Percentiles rank a stretch among this genome's conserved stretches.
Evolutionary conservation across 2,797 vertebrate genomes (phyloP).

Genomic region (Sardinella longiceps): DNA sequence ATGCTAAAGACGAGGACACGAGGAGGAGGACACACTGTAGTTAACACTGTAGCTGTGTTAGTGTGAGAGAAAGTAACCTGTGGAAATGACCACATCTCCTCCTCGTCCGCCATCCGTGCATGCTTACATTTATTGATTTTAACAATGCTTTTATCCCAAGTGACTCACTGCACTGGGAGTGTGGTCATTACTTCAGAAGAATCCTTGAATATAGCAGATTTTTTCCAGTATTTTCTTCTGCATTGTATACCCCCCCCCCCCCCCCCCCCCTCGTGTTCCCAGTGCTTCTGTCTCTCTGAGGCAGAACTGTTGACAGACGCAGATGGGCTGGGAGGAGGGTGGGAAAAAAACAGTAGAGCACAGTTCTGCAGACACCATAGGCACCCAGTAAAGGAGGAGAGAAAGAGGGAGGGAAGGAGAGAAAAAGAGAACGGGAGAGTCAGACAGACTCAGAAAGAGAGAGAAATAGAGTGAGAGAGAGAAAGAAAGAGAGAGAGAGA

Average conservation of each 20-base stretch:
- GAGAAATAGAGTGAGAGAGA: not conserved
- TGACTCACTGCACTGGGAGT: not conserved
- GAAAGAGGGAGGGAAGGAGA: not conserved
- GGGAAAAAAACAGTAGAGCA: conserved; percentile 30
- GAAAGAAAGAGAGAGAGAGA: not conserved
- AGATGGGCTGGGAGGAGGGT: conserved; percentile 43
- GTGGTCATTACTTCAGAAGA: not conserved
- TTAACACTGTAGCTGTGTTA: not conserved
- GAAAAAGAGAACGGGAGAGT: not conserved
- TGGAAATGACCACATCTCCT: not conserved
- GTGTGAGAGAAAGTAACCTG: not conserved
- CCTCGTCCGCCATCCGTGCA: not conserved
- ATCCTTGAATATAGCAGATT: not conserved
- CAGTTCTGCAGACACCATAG: conserved; percentile 28
- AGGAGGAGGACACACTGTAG: no score
- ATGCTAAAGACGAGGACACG: not conserved
- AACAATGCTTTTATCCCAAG: not conserved
- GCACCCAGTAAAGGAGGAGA: not conserved
- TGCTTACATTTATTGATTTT: not conserved
- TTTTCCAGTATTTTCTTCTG: conserved; percentile 12
- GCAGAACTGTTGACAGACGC: conserved; percentile 27
- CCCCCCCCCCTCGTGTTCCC: no score
- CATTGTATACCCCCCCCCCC: not conserved
- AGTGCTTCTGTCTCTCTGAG: conserved; percentile 28
- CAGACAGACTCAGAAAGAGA: not conserved